Conservation (phyloP, 2,888 invertebrate species). For the Lithophane ornitopus region DNA sequence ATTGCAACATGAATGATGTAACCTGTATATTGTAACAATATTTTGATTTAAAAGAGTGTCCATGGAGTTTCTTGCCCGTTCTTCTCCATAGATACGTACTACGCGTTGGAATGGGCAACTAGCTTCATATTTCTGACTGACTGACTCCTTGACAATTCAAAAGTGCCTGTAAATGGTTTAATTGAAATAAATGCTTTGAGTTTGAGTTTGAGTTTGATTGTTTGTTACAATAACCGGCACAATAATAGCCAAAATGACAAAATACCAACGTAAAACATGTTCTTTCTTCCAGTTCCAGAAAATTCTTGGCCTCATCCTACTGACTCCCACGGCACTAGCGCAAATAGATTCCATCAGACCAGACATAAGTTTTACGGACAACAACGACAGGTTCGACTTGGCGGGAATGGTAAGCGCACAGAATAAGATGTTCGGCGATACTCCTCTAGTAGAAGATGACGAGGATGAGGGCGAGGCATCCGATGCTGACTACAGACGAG, state of each 20-base stretch:
- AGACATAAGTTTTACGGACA: conserved; percentile 77
- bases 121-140: no score
- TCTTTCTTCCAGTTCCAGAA: conserved; percentile 35
- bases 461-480: neutral
- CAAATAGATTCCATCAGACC: conserved; percentile 73
- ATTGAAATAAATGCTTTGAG: no score
- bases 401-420: conserved; percentile 68
- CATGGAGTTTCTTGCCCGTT: no score
- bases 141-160: no score
- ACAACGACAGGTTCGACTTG: conserved; percentile 81
- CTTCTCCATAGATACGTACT: no score
- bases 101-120: no score
- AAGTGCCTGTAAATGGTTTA: no score
- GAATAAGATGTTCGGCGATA: conserved; percentile 57
- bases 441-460: conserved; percentile 4
- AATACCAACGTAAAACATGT: neutral
- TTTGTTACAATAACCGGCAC: neutral
- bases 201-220: no score
- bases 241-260: neutral
- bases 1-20: no score
- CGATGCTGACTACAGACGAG: conserved; percentile 62
- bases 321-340: conserved; percentile 36
- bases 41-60: no score
- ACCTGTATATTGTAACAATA: no score
- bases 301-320: conserved; percentile 23